Evolutionary conservation across 2,888 invertebrate species (phyloP).

Genomic region (Drosophila rellima): DNA sequence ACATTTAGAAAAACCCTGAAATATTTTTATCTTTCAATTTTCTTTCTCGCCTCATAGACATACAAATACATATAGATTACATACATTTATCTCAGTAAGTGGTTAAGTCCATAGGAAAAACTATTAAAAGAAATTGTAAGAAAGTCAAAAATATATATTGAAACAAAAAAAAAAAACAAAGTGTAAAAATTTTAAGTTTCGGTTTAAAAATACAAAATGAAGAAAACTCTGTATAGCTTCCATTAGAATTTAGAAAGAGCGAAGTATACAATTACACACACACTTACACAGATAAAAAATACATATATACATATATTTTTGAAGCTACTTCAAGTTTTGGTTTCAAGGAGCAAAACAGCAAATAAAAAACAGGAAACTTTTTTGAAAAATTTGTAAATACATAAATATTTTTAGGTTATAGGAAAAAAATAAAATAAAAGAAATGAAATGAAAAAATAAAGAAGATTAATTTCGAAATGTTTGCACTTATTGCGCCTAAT

Average conservation of each 20-base stretch:
- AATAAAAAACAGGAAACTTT: conserved; percentile 47
- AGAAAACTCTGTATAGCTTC: conserved; percentile 59
- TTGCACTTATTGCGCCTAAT: conserved; percentile 66
- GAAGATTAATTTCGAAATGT: conserved; percentile 52
- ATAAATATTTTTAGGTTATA: conserved; percentile 34
- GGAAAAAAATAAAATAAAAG: conserved; percentile 7
- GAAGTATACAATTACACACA: conserved; percentile 25
- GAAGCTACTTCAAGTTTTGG: conserved; percentile 62
- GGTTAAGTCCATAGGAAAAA: conserved; percentile 30
- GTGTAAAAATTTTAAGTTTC: conserved; percentile 3
- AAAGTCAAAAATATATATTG: conserved; percentile 22
- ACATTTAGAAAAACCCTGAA: conserved; percentile 15
- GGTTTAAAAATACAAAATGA: conserved; percentile 6
- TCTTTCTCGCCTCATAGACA: conserved; percentile 19
- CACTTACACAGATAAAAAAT: conserved; percentile 14
- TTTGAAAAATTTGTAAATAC: conserved; percentile 52
- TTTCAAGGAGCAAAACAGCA: conserved; percentile 34
- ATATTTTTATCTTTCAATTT: conserved; percentile 7
- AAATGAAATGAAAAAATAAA: conserved; percentile 19
- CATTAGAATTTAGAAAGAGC: conserved; percentile 53
- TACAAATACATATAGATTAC: conserved; percentile 4
- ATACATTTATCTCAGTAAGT: conserved; percentile 25
- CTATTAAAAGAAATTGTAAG: conserved; percentile 24
- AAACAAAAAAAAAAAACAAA: conserved; percentile 17
- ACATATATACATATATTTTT: conserved; percentile 44